These are phyloP conservation scores for Drosophila repletoides DNA, from an alignment of 1,140 invertebrate species.

Conservation along the genomic window DNA sequence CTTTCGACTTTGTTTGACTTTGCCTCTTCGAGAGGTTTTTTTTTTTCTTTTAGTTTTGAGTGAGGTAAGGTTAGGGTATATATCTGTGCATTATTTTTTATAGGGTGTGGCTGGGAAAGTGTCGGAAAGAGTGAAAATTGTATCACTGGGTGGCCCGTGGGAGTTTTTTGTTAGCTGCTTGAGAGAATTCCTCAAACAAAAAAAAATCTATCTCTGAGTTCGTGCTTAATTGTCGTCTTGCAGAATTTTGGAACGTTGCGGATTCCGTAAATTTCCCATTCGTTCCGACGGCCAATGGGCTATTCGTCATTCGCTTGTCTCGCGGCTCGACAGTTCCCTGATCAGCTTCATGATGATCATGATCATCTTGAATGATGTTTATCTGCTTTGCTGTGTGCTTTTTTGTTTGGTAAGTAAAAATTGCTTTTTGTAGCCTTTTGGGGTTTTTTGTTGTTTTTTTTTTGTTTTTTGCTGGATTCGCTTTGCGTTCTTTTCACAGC, in stretches of 20 bases:
- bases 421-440: conserved; percentile 66
- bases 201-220: conserved; percentile 40
- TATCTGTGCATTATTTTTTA: background rate
- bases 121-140: conserved; percentile 69
- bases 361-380: conserved; percentile 1
- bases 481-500: conserved; percentile 76
- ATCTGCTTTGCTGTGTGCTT: conserved; percentile 51
- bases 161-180: conserved; percentile 48
- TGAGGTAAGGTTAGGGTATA: background rate
- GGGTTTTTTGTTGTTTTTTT: conserved; percentile 18
- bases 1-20: conserved; percentile 44
- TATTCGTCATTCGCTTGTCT: conserved; percentile 82
- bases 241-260: conserved; percentile 69
- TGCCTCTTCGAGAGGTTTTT: conserved; percentile 35
- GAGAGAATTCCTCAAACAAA: conserved; percentile 24
- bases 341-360: conserved; percentile 27
- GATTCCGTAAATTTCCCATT: conserved; percentile 79
- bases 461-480: too few relatives aligned
- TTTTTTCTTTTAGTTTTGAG: conserved; percentile 14
- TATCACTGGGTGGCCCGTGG: conserved; percentile 78
- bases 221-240: conserved; percentile 81
- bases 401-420: conserved; percentile 68
- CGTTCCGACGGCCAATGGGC: conserved; percentile 68
- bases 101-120: conserved; percentile 53
- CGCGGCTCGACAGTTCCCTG: conserved; percentile 18